Evolutionary conservation across 2,113 vertebrate species (phyloP).

Genomic region (Corvus cornix): DNA sequence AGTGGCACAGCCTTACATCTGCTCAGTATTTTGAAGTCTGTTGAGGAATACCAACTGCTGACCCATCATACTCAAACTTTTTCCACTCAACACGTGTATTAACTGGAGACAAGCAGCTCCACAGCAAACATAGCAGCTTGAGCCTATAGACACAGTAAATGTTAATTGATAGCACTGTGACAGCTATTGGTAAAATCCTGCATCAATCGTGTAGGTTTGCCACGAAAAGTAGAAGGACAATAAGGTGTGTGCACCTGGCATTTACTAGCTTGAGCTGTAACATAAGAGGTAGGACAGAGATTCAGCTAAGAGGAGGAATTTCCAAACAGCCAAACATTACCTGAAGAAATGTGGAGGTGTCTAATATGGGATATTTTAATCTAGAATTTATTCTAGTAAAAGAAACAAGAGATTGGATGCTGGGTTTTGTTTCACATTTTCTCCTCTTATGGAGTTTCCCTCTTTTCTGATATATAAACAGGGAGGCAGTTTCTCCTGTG

Average conservation of each 20-base stretch:
- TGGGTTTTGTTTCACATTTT: background rate
- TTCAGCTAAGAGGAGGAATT: background rate
- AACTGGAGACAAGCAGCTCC: background rate
- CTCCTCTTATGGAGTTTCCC: accelerated
- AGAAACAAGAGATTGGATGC: background rate
- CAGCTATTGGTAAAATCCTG: background rate
- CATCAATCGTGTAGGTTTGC: background rate
- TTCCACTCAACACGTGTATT: background rate
- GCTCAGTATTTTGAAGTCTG: background rate
- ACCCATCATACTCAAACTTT: background rate
- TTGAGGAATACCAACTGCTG: background rate
- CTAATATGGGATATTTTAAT: background rate
- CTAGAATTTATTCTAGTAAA: background rate
- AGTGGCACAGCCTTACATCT: background rate
- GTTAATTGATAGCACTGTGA: background rate
- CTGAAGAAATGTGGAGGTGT: background rate
- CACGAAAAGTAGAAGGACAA: background rate
- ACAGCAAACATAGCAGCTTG: background rate
- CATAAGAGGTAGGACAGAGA: accelerated
- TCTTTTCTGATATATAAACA: background rate
- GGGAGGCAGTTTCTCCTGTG: background rate
- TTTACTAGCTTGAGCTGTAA: background rate
- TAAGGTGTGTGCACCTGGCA: background rate
- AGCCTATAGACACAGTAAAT: background rate
- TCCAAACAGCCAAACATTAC: background rate